Percentiles rank a stretch among this genome's conserved stretches.
Evolutionary conservation across 37 sponge, comb jelly and placozoan species (phyloP).

Genomic region (Dysidea cf. avara): DNA sequence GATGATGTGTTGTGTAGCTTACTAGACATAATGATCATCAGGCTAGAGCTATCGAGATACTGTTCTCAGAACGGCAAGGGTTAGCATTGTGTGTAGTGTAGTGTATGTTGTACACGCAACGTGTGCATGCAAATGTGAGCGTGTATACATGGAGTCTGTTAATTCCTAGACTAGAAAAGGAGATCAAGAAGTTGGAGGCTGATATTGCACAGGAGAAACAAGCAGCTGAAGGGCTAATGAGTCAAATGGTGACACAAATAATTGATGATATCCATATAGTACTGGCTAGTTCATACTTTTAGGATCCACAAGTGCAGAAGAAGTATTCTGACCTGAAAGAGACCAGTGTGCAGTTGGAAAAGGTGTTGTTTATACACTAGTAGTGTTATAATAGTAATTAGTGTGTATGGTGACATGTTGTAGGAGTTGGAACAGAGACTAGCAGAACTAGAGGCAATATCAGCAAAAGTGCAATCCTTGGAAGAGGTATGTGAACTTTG

Average conservation of each 20-base stretch:
- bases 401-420: background rate
- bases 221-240: conserved; percentile 46
- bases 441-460: conserved; percentile 25
- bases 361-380: conserved; percentile 15
- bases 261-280: too few relatives aligned
- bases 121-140: too few relatives aligned
- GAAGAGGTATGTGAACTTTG: conserved; percentile 25
- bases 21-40: conserved; percentile 60
- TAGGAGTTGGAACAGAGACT: conserved; percentile 50
- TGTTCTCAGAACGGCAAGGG: conserved; percentile 68
- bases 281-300: background rate
- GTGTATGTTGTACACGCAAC: too few relatives aligned
- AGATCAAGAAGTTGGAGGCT: conserved; percentile 19
- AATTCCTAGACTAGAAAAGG: conserved; percentile 27
- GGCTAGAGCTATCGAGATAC: conserved; percentile 39
- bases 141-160: background rate
- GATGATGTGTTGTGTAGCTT: conserved; percentile 22
- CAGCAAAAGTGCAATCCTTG: conserved; percentile 25
- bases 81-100: conserved; percentile 5
- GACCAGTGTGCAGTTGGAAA: conserved; percentile 29
- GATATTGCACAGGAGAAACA: conserved; percentile 49
- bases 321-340: conserved; percentile 42
- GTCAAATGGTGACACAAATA: conserved; percentile 38
- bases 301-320: conserved; percentile 23
- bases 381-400: background rate